Evolutionary conservation across 2,888 invertebrate species (phyloP), one percentile per base, ranked within the genome.

Genomic region (Dryadula phaetusa): DNA sequence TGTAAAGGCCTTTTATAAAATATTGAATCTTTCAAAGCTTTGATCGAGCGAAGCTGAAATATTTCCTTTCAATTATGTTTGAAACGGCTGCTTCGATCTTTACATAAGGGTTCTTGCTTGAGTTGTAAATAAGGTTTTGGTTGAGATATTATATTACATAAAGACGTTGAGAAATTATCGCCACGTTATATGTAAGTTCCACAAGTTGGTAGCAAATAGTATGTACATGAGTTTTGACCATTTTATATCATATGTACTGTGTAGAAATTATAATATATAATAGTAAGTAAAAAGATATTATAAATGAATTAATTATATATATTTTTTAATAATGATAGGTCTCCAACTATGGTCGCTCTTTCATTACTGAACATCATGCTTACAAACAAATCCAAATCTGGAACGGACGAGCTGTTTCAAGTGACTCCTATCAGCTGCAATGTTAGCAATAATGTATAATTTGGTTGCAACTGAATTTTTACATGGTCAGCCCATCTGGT

Each of bases 11-110:
- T 40, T 56, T 40, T 62, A 62, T 62, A 56, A 54, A 44, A 56
- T 42, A n/a, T 44, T 34, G 25, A 65, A 65, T 44, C 18, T 42
- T 61, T 62, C 64, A 64, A 64, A 49, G 53, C 68, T 68, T 68
- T 68, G 62, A 58, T 56, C 56, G 49, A 64, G 42, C 42, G 32
- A 62, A 32, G 44, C 28, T 25, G 49, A 53, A 61, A 62, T 62
- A 62, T 69, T 65, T 62, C 62, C 34, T 65, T 68, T 62, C 56
- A 56, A 56, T 56, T 68, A 56, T 47, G 40, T 56, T 68, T 25
- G 56, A 62, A 61, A 64, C 47, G 49, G 42, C 18, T 28, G 40
- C 20, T 28, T 58, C 18, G 47, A 25, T 42, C 40, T 20, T 49
- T 64, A 46, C 37, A 44, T 47, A 62, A 37, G 20, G 49, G 28